Evolutionary conservation across 2,797 vertebrate species (phyloP), one percentile per base, ranked within the genome.

Genomic region (Rhabdomys pumilio): DNA sequence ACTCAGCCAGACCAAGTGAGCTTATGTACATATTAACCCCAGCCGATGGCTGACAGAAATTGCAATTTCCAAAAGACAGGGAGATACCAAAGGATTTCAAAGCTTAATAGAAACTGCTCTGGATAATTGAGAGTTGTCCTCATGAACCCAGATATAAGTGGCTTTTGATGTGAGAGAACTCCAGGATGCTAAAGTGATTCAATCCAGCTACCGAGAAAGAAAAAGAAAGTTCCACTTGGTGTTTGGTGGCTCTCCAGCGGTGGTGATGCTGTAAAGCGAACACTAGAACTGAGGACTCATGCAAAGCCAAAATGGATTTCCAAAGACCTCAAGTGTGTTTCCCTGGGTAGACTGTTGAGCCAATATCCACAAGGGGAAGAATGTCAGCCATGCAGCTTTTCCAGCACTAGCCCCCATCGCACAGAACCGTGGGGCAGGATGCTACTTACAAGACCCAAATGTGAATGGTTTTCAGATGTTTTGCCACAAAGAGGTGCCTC

Each of bases 401-500:
- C 44, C 80, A 63, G 67, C 76, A 34, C 53, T 20, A 63, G 93
- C 89, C 95, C 93, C 69, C n/a, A 76, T 59, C 77, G 41, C 73
- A 57, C 61, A 41, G 73, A 61, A n/a, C 63, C 63, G 50, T 5
- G 47, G 95, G 90, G 97, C 87, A 90, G 72, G 89, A 34, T 76
- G 93, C 77, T 95, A 96, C 91, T 97, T 95, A 95, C 95, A 97
- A 95, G 96, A 94, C 96, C 95, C 96, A 61, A 19, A 83, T 94
- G 89, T 76, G 95, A 92, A 89, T 84, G 93, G 82, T 88, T 95
- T 94, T 93, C 96, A 95, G 93, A 90, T 93, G 96, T 96, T 97
- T 92, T 97, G 94, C 94, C 93, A 96, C 95, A 96, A 89, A 97
- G 87, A 96, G 95, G 94, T 67, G 90, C 87, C 89, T 97, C 96